Evolutionary conservation across 2,113 vertebrate species (phyloP).

Genomic region (Xyliphius kryptos): DNA sequence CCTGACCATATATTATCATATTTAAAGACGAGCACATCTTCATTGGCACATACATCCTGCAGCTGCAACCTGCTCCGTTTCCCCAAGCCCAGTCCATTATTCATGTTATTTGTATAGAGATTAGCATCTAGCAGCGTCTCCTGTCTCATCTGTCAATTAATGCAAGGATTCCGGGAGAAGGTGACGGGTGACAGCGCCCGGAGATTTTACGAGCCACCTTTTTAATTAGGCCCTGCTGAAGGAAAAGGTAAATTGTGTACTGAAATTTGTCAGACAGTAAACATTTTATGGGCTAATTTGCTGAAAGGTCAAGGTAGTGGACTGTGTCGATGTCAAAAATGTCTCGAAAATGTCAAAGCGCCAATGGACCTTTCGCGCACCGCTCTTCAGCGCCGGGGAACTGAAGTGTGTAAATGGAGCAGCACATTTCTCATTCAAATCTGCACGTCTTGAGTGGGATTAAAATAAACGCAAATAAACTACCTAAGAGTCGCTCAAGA

Average conservation of each 20-base stretch:
- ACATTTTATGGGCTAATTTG: slow-evolving; percentile 68
- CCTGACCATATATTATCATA: background rate
- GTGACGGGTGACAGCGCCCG: slow-evolving; percentile 33
- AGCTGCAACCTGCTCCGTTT: slow-evolving; percentile 58
- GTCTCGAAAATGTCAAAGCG: slow-evolving; percentile 67
- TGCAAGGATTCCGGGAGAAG: slow-evolving; percentile 10
- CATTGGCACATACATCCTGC: slow-evolving; percentile 7
- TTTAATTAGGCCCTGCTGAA: slow-evolving; percentile 59
- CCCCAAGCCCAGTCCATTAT: slow-evolving; percentile 41
- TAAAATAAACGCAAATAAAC: slow-evolving; percentile 3
- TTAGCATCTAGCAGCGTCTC: slow-evolving; percentile 18
- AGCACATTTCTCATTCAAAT: slow-evolving; percentile 21
- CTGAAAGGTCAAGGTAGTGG: slow-evolving; percentile 68
- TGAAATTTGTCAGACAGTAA: slow-evolving; percentile 60
- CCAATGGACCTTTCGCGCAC: slow-evolving; percentile 51
- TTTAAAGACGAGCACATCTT: background rate
- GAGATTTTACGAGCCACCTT: slow-evolving; percentile 49
- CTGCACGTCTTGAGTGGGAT: slow-evolving; percentile 15
- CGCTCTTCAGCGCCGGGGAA: slow-evolving; percentile 27
- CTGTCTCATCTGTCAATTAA: slow-evolving; percentile 30
- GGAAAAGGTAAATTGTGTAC: slow-evolving; percentile 62
- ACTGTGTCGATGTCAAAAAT: slow-evolving; percentile 64
- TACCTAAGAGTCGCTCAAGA: slow-evolving; percentile 8
- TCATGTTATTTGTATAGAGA: slow-evolving; percentile 27
- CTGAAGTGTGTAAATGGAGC: slow-evolving; percentile 15